Evolutionary conservation across 2,888 invertebrate genomes (phyloP), one percentile per base, ranked within the genome.

Genomic region (Lypha dubia): DNA sequence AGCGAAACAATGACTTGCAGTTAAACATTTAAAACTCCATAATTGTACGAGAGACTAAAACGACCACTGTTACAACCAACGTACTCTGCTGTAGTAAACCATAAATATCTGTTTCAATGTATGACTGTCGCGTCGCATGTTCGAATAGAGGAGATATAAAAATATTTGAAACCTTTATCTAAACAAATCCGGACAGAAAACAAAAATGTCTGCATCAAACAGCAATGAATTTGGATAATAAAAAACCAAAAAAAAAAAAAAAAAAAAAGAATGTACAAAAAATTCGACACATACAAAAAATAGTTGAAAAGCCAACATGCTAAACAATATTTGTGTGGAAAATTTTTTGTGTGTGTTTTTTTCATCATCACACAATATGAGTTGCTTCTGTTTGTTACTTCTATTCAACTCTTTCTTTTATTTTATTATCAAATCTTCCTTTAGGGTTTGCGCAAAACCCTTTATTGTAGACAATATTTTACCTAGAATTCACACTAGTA

Each of bases 401-500:
- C 35, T 53, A 65, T 73, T 84, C 67, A 67, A 71, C 60, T 28
- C 3, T 58, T 58, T 58, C 1, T n/a, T 82, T 20, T 60, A 62
- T 58, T 49, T 76, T 35, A 51, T 46, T 71, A 4, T 20, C n/a
- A 17, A 11, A 49, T 77, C 38, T 60, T 81, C 49, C 84, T 74
- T 70, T 51, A 77, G 81, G 84, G 84, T 77, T 80, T 80, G 80
- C 80, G 76, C 71, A 74, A 81, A 84, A 74, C 74, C 77, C 73
- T 60, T 68, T 82, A 82, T 86, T 84, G 79, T 82, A 79, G 68
- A 86, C 76, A 84, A 84, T 84, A 86, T 86, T 86, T 79, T 82
- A 73, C 73, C 81, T 68, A 67, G 73, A 86, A 74, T 67, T 84
- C 51, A 86, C 79, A 86, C 62, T 81, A 17, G 79, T 51, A 84